These are phyloP conservation scores for Ambastaia sidthimunki DNA, from an alignment of 2,797 vertebrate genomes.

Conservation along the genomic window DNA sequence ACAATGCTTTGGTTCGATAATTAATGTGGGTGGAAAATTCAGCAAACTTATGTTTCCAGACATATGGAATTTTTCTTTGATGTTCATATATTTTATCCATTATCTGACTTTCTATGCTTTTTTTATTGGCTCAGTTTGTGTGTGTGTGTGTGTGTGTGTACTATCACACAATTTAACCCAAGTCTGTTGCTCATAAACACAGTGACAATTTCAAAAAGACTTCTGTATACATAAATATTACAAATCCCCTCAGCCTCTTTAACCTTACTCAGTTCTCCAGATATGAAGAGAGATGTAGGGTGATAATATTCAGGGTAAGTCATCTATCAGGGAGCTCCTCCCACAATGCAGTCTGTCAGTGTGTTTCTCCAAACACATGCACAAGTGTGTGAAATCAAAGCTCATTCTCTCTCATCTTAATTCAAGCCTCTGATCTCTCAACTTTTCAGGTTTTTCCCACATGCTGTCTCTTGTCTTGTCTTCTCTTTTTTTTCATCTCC, in stretches of 20 bases:
- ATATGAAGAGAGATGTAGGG: background rate
- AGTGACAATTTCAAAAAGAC: no score
- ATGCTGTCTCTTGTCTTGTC: constrained; percentile 14
- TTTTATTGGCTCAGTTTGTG: no score
- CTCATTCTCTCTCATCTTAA: constrained; percentile 45
- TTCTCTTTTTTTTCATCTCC: no score
- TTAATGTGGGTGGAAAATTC: background rate
- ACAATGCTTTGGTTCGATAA: background rate
- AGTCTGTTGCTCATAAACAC: no score
- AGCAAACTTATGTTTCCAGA: no score
- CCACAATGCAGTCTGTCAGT: background rate
- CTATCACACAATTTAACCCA: no score
- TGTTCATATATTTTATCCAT: no score
- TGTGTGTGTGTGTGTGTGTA: no score
- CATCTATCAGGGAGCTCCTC: constrained; percentile 41
- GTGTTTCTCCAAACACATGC: constrained; percentile 54
- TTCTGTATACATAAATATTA: background rate
- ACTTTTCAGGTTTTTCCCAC: constrained; percentile 48
- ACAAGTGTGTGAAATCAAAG: constrained; percentile 57
- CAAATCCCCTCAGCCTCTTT: background rate
- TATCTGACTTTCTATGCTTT: no score
- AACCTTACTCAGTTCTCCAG: constrained; percentile 2
- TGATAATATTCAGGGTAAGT: constrained; percentile 25
- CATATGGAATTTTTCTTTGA: background rate
- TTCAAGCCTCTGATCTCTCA: constrained; percentile 50